Percentiles rank a stretch among this genome's conserved stretches.
Evolutionary conservation across 2,888 invertebrate genomes (phyloP).

Genomic region (Amphimallon solstitiale): DNA sequence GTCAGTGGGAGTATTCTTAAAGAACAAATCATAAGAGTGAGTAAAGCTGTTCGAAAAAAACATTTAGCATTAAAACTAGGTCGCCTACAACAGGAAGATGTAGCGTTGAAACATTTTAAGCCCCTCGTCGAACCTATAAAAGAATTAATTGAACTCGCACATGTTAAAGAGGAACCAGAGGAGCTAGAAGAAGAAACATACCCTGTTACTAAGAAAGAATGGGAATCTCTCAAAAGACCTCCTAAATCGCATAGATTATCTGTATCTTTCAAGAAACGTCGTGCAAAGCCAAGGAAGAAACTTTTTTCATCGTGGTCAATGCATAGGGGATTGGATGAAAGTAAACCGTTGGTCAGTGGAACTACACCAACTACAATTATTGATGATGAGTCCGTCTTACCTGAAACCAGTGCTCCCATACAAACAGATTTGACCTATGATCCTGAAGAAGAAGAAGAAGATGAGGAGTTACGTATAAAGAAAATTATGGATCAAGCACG

Average conservation of each 20-base stretch:
- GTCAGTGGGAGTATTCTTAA: not conserved
- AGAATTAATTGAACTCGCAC: not conserved
- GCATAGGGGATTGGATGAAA: too few species aligned
- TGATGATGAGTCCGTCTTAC: too few species aligned
- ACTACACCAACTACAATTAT: too few species aligned
- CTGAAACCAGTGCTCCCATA: too few species aligned
- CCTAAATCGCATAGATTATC: not conserved
- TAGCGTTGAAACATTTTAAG: slow-evolving; percentile 2
- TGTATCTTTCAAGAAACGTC: not conserved
- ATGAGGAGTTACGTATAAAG: slow-evolving; percentile 5
- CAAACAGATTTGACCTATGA: too few species aligned
- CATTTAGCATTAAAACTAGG: slow-evolving; percentile 20
- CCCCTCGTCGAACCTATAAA: slow-evolving; percentile 14
- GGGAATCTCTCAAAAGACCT: not conserved
- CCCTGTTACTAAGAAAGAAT: not conserved
- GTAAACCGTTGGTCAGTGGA: too few species aligned
- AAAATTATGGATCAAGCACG: not conserved
- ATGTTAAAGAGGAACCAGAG: slow-evolving; percentile 1
- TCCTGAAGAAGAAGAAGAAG: not conserved
- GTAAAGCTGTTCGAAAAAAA: slow-evolving; percentile 19
- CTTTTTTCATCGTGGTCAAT: too few species aligned
- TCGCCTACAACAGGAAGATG: slow-evolving; percentile 1
- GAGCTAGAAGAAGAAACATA: not conserved
- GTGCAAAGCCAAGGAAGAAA: too few species aligned
- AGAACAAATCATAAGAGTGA: slow-evolving; percentile 1